Evolutionary conservation across 2,888 invertebrate genomes (phyloP).

Genomic region (Rhagonycha fulva): DNA sequence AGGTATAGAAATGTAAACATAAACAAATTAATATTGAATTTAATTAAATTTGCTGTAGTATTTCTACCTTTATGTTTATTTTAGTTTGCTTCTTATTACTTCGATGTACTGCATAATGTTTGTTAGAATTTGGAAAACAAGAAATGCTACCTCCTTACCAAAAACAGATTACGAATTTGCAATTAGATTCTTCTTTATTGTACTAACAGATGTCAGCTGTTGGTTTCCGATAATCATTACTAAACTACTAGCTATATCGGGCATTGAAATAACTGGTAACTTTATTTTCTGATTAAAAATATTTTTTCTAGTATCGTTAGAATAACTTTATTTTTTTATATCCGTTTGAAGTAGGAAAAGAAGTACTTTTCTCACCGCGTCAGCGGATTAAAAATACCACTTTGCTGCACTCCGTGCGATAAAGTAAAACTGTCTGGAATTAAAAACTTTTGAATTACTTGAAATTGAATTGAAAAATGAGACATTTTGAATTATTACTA

Average conservation of each 20-base stretch:
- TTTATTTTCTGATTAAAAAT: conserved; percentile 5
- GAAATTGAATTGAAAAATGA: too few relatives aligned
- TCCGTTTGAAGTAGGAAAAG: too few relatives aligned
- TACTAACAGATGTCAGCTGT: conserved; percentile 70
- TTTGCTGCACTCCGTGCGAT: too few relatives aligned
- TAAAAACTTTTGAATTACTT: too few relatives aligned
- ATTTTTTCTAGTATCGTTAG: too few relatives aligned
- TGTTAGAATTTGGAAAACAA: conserved; percentile 65
- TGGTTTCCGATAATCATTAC: conserved; percentile 71
- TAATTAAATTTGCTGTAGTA: not conserved
- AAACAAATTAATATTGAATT: not conserved
- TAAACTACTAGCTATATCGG: conserved; percentile 64
- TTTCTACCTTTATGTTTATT: not conserved
- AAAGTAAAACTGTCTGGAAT: too few relatives aligned
- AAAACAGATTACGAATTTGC: conserved; percentile 68
- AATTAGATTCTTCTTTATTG: conserved; percentile 70
- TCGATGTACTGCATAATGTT: conserved; percentile 66
- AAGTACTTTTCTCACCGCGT: too few relatives aligned
- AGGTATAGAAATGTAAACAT: conserved; percentile 50
- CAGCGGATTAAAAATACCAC: too few relatives aligned
- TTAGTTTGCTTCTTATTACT: conserved; percentile 62
- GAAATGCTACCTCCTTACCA: conserved; percentile 62
- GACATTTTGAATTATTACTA: too few relatives aligned
- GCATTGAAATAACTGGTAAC: conserved; percentile 61
- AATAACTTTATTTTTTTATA: too few relatives aligned